Conservation (phyloP, 2,113 vertebrate species). For the Regulus satrapa region DNA sequence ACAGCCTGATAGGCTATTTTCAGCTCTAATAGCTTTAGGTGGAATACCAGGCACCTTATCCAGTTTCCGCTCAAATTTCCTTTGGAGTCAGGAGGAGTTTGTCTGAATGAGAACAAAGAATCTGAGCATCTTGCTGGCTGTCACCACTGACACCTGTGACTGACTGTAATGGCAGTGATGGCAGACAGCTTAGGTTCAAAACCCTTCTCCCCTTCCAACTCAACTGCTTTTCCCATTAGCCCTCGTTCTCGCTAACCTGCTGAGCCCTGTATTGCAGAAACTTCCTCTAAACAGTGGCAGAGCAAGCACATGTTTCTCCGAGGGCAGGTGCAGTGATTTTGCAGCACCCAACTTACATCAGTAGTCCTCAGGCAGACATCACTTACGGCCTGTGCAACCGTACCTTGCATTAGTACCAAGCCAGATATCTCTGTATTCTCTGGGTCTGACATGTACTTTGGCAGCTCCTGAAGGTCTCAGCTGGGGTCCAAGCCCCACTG, state of each 20-base stretch:
- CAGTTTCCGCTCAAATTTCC: conserved; percentile 4
- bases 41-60: conserved; percentile 6
- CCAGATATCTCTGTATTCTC: background rate
- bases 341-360: background rate
- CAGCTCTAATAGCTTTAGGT: background rate
- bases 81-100: background rate
- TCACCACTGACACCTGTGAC: background rate
- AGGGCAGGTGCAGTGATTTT: background rate
- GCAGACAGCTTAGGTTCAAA: background rate
- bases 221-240: background rate
- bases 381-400: background rate
- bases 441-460: background rate
- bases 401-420: background rate
- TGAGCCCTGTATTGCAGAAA: background rate
- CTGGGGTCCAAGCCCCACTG: background rate
- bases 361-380: background rate
- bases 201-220: background rate
- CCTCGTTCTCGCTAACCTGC: background rate
- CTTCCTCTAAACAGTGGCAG: background rate
- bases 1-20: background rate
- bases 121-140: background rate
- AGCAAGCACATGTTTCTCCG: background rate
- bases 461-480: background rate
- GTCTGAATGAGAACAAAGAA: conserved; percentile 3
- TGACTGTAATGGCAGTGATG: background rate